Conservation (phyloP, 2,113 vertebrate genomes). For the Atherinomorus stipes region DNA sequence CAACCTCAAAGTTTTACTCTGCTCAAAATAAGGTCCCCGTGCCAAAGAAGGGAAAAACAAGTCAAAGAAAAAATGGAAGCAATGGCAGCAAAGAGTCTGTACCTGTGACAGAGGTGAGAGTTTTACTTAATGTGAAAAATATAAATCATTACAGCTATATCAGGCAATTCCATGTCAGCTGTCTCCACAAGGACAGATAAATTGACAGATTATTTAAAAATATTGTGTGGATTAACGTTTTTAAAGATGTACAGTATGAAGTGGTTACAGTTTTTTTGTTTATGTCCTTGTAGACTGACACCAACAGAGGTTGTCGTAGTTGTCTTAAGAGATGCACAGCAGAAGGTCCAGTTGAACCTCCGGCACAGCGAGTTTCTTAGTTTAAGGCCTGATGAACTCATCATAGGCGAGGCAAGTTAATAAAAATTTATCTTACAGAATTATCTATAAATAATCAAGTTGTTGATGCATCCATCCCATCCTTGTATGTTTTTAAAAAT, state of each 20-base stretch:
- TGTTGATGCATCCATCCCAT: too few species aligned
- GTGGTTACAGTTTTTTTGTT: constrained; percentile 14
- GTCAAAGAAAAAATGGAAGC: background rate
- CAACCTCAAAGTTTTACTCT: background rate
- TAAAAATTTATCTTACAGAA: too few species aligned
- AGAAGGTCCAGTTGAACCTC: background rate
- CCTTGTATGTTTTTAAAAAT: too few species aligned
- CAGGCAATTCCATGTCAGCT: too few species aligned
- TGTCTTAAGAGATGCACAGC: background rate
- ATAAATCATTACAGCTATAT: too few species aligned
- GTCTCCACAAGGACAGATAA: background rate
- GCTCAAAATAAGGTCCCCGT: background rate
- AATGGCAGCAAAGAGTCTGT: background rate
- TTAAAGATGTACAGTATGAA: background rate
- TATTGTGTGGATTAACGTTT: background rate
- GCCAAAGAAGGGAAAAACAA: background rate
- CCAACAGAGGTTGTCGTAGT: background rate
- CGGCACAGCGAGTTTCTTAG: background rate
- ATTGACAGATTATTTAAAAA: constrained; percentile 5
- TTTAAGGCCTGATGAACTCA: constrained; percentile 8
- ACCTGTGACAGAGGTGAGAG: background rate
- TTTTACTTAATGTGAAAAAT: background rate
- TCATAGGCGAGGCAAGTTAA: background rate
- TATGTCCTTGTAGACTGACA: constrained; percentile 1
- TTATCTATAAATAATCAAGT: too few species aligned